Evolutionary conservation across 2,888 invertebrate species (phyloP).

Genomic region (Dorcus parallelipipedus): DNA sequence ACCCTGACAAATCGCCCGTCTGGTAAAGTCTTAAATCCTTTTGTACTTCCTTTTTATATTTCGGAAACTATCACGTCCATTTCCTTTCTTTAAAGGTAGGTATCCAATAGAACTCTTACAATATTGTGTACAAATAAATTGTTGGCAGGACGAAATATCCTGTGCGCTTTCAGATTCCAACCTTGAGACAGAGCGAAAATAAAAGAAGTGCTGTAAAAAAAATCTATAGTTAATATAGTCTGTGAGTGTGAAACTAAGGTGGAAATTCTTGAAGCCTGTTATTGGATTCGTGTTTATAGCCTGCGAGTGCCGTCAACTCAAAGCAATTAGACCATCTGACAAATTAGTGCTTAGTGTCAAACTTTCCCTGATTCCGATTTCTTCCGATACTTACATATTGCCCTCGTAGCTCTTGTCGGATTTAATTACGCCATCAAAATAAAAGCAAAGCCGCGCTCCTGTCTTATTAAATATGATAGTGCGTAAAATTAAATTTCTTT

Average conservation of each 20-base stretch:
- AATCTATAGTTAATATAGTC: no score
- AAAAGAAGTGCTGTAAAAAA: no score
- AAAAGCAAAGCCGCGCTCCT: slow-evolving; percentile 9
- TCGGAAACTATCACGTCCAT: no score
- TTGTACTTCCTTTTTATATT: no score
- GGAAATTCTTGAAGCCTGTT: slow-evolving; percentile 22
- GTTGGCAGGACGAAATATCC: no score
- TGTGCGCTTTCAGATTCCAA: no score
- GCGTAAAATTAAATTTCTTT: slow-evolving; percentile 11
- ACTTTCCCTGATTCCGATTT: slow-evolving; percentile 18
- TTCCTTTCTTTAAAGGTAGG: no score
- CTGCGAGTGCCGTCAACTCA: slow-evolving; percentile 19
- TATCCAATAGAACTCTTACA: no score
- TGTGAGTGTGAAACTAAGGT: slow-evolving; percentile 9
- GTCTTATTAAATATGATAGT: slow-evolving; percentile 17
- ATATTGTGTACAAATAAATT: no score
- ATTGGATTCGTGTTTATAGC: slow-evolving; percentile 21
- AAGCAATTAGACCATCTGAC: slow-evolving; percentile 25
- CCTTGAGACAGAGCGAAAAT: no score
- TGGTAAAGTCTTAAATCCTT: slow-evolving; percentile 7
- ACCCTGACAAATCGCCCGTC: slow-evolving; percentile 17
- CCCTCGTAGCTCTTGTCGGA: slow-evolving; percentile 18
- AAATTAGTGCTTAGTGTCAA: slow-evolving; percentile 23
- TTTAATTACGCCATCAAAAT: slow-evolving; percentile 20
- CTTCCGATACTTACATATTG: slow-evolving; percentile 20